These are phyloP conservation scores for Helogale parvula DNA, from an alignment of 2,113 vertebrate species.

Conservation along the genomic window DNA sequence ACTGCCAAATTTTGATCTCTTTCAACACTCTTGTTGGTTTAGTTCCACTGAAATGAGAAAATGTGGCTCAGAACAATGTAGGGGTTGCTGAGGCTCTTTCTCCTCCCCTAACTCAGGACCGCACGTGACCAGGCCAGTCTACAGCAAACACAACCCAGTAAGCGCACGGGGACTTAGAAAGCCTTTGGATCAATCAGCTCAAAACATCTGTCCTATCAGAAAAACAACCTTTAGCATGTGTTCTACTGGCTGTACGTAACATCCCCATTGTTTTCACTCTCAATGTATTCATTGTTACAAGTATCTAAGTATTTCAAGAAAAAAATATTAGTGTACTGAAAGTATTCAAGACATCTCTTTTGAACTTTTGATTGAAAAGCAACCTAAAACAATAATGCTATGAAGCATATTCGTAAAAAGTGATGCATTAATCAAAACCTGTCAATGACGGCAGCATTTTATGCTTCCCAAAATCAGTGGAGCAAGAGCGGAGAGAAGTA, in stretches of 20 bases:
- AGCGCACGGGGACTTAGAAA: background rate
- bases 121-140: background rate
- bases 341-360: conserved; percentile 25
- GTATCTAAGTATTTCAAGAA: background rate
- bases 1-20: background rate
- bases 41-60: conserved; percentile 11
- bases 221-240: background rate
- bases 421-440: background rate
- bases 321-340: background rate
- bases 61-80: background rate
- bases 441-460: background rate
- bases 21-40: conserved; percentile 18
- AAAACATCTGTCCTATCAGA: background rate
- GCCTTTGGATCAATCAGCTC: background rate
- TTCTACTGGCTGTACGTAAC: background rate
- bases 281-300: background rate
- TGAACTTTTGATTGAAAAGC: background rate
- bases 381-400: conserved; percentile 11
- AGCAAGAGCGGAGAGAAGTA: background rate
- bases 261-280: background rate
- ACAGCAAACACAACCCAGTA: background rate
- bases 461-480: background rate
- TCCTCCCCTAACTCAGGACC: background rate
- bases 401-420: conserved; percentile 6
- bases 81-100: background rate